Conservation (phyloP, 2,113 vertebrate species). For the Ophthalmolycus amberensis region DNA sequence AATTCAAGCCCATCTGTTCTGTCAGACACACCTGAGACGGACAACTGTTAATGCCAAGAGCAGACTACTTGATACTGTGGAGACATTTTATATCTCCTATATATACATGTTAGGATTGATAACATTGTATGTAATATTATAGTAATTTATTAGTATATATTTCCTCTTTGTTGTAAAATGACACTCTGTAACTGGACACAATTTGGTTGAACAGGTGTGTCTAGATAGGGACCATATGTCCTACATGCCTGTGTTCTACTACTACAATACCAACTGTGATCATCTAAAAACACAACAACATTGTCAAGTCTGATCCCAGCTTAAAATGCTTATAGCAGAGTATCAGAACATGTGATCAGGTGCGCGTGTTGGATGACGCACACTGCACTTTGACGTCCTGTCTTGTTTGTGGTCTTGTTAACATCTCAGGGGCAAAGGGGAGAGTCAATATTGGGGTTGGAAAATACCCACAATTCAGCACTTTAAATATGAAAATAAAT, state of each 20-base stretch:
- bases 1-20: neutral
- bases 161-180: no score
- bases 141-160: no score
- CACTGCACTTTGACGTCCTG: neutral
- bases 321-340: neutral
- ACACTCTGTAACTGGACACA: no score
- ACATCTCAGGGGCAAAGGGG: neutral
- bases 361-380: neutral
- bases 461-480: neutral
- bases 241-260: neutral
- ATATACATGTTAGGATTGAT: no score
- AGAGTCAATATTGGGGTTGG: neutral
- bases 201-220: no score
- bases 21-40: neutral
- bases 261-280: neutral
- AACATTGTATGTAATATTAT: no score
- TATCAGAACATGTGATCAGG: neutral
- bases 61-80: neutral
- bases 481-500: neutral
- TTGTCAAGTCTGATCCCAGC: neutral
- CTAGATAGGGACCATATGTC: no score
- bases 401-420: neutral
- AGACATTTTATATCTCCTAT: no score
- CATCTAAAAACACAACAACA: neutral
- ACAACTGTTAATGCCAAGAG: neutral